Conservation (phyloP, 2,797 vertebrate genomes). For the Poliocrania exsul region DNA sequence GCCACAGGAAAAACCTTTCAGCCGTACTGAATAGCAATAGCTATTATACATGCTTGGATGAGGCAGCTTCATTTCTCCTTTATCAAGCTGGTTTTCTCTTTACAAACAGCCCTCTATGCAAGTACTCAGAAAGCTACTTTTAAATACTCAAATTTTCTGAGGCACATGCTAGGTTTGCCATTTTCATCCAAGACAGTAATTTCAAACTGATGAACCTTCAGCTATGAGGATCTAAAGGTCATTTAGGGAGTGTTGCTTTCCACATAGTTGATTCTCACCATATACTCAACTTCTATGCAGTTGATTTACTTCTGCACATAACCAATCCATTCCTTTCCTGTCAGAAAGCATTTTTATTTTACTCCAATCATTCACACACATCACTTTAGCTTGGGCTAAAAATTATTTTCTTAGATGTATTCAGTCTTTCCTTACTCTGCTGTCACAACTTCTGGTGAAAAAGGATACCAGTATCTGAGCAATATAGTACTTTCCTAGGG, state of each 20-base stretch:
- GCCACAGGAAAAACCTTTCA: conserved; percentile 53
- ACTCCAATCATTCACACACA: conserved; percentile 29
- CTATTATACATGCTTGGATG: conserved; percentile 63
- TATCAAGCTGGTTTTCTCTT: conserved; percentile 45
- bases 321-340: conserved; percentile 14
- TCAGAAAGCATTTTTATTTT: conserved; percentile 47
- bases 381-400: conserved; percentile 3
- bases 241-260: conserved; percentile 5
- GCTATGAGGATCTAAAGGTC: conserved; percentile 38
- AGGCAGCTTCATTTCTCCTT: conserved; percentile 50
- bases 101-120: conserved; percentile 10
- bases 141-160: conserved; percentile 34
- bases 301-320: conserved; percentile 50
- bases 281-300: conserved; percentile 27
- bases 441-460: not conserved
- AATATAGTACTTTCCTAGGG: not conserved
- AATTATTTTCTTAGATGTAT: not conserved
- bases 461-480: not conserved
- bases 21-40: conserved; percentile 47
- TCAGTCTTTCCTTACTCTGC: not conserved
- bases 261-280: not conserved
- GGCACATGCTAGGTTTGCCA: not conserved
- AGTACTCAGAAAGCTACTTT: conserved; percentile 19
- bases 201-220: conserved; percentile 30
- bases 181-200: conserved; percentile 32